A percentile compares a stretch with the other conserved stretches of the same genome.
These are phyloP conservation scores for Platysternon megacephalum DNA, from an alignment of 2,113 vertebrate genomes.

Conservation along the genomic window DNA sequence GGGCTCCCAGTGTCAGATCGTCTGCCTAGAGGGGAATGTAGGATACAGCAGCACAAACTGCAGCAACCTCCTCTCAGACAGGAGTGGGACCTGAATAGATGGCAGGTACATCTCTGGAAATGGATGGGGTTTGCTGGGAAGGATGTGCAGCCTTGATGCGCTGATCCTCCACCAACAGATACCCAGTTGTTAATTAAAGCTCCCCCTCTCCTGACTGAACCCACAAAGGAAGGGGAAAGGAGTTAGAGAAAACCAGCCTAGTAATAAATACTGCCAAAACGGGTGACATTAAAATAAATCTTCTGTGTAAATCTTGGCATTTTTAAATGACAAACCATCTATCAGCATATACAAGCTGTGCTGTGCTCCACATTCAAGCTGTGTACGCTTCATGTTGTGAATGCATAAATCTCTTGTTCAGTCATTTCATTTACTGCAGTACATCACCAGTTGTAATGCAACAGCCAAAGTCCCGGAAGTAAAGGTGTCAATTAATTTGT, in stretches of 20 bases:
- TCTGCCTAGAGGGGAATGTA: neutral
- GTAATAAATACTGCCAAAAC: neutral
- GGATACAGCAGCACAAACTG: neutral
- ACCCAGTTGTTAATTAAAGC: neutral
- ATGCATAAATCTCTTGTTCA: neutral
- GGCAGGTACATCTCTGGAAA: neutral
- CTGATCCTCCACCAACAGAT: neutral
- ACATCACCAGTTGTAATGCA: neutral
- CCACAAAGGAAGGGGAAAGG: neutral
- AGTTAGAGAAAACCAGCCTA: fast-evolving
- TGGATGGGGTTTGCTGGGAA: neutral
- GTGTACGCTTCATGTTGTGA: neutral
- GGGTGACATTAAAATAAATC: neutral
- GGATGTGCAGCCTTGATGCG: neutral
- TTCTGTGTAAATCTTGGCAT: neutral
- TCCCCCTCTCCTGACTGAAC: neutral
- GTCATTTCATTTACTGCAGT: neutral
- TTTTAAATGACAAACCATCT: neutral
- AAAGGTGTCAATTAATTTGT: neutral
- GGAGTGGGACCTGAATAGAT: neutral
- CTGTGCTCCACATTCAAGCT: neutral
- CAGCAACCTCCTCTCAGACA: neutral
- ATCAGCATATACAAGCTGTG: neutral
- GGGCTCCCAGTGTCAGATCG: neutral
- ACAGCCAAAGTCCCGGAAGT: neutral